Evolutionary conservation across 2,888 invertebrate genomes (phyloP), one percentile per base, ranked within the genome.

Genomic region (Netelia melanura): DNA sequence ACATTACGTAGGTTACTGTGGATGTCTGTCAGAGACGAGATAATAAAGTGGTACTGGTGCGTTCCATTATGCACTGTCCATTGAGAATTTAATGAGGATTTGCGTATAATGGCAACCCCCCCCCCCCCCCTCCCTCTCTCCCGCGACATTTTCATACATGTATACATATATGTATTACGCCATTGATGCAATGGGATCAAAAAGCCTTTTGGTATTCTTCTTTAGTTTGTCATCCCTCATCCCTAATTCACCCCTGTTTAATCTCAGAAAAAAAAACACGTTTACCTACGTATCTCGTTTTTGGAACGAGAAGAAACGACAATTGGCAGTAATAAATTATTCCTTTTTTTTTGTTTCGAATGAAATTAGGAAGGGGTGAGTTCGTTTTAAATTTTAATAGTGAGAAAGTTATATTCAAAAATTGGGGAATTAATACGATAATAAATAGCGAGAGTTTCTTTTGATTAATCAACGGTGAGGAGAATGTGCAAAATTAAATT

Each of bases 71-170:
- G 75, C 76, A 79, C 78, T 70, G 76, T 83, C 61, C 84, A 88
- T 87, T 85, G 85, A 84, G 72, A 81, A 87, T 87, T 87, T 87
- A 88, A 87, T 87, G 88, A 87, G 87, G 85, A 80, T 84, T 80
- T 84, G 78, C 75, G 74, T 78, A 83, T 77, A 86, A 88, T 80
- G 67, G 78, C 81, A 81, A 0, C 17, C 17, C 17, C 17, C 17
- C 17, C 78, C 61, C 83, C 43, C 23, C 1, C 65, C 38, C 56
- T 38, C 52, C 48, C 14, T 3, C 48, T 10, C 48, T 3, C 11
- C 48, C 48, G 1, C 48, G 11, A 62, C 62, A 10, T 75, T 38
- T 25, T n/a, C 64, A 17, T n/a, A 38, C 8, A n/a, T 5, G 9
- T 21, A 65, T 21, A 17, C 21, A n/a, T 17, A 14, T 30, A 14